Evolutionary conservation across 2,797 vertebrate species (phyloP).

Genomic region (Potorous gilbertii): DNA sequence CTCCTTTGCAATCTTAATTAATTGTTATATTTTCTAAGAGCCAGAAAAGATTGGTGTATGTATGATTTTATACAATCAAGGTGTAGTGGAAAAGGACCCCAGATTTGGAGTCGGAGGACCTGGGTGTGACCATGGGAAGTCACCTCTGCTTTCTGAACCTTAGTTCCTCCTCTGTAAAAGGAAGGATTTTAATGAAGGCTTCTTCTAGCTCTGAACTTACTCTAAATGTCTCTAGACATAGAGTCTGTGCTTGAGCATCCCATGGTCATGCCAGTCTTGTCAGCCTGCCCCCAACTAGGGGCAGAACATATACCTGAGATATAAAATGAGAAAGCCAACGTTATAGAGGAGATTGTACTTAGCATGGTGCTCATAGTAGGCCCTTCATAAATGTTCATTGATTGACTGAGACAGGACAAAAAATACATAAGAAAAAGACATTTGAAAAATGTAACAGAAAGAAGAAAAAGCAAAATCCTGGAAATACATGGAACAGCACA

Average conservation of each 20-base stretch:
- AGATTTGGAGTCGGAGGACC: not conserved
- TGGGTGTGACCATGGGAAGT: not conserved
- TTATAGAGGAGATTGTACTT: not conserved
- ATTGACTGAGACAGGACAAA: not conserved
- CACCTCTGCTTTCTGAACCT: not conserved
- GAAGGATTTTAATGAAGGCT: not conserved
- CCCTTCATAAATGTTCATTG: not conserved
- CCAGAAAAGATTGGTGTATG: conserved; percentile 17
- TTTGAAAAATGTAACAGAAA: not conserved
- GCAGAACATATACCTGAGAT: not conserved
- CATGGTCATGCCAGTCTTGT: not conserved
- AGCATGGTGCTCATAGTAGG: not conserved
- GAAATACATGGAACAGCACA: not conserved
- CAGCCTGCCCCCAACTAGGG: not conserved
- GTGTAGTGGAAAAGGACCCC: not conserved
- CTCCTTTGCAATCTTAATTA: conserved; percentile 30
- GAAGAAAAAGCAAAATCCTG: not conserved
- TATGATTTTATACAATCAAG: not conserved
- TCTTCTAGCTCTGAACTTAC: not conserved
- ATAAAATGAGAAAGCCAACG: not conserved
- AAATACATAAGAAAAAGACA: not conserved
- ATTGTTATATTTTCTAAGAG: conserved; percentile 44
- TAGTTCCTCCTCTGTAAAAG: not conserved
- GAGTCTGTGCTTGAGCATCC: not conserved
- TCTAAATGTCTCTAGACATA: not conserved